Evolutionary conservation across 2,888 invertebrate species (phyloP).

Genomic region (Schizotus pectinicornis): DNA sequence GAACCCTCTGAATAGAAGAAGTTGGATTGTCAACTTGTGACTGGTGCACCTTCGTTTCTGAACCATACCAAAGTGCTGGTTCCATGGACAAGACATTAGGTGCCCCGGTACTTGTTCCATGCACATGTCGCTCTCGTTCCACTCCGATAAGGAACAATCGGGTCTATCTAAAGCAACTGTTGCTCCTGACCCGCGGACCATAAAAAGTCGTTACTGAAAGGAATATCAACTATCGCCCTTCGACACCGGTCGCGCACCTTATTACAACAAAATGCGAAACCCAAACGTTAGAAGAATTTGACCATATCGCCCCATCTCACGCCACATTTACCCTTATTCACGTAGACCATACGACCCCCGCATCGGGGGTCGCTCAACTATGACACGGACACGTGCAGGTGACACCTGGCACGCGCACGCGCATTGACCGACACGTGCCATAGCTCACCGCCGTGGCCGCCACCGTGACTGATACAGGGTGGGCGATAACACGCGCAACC

Average conservation of each 20-base stretch:
- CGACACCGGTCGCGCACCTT: slow-evolving; percentile 12
- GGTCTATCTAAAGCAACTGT: slow-evolving; percentile 27
- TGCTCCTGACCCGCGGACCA: slow-evolving; percentile 30
- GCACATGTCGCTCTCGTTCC: slow-evolving; percentile 20
- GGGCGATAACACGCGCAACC: not conserved
- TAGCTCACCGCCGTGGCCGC: not conserved
- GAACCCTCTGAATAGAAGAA: too few species aligned
- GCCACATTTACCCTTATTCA: not conserved
- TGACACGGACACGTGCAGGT: slow-evolving; percentile 40
- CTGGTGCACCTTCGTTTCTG: too few species aligned
- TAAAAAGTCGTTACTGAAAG: slow-evolving; percentile 42
- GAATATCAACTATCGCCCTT: slow-evolving; percentile 4
- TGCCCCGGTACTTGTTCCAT: too few species aligned
- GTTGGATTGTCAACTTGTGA: too few species aligned
- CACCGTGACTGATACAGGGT: slow-evolving; percentile 7
- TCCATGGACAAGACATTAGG: too few species aligned
- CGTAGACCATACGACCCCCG: not conserved
- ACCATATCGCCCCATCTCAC: slow-evolving; percentile 35
- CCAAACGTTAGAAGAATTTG: slow-evolving; percentile 34
- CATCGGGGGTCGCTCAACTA: slow-evolving; percentile 32
- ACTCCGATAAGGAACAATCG: not conserved
- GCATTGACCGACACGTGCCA: slow-evolving; percentile 28
- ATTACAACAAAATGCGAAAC: slow-evolving; percentile 38
- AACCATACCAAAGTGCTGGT: too few species aligned
- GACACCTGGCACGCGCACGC: slow-evolving; percentile 45